These are phyloP conservation scores for Oceanodroma tethys DNA, from an alignment of 2,113 vertebrate species.

Conservation along the genomic window DNA sequence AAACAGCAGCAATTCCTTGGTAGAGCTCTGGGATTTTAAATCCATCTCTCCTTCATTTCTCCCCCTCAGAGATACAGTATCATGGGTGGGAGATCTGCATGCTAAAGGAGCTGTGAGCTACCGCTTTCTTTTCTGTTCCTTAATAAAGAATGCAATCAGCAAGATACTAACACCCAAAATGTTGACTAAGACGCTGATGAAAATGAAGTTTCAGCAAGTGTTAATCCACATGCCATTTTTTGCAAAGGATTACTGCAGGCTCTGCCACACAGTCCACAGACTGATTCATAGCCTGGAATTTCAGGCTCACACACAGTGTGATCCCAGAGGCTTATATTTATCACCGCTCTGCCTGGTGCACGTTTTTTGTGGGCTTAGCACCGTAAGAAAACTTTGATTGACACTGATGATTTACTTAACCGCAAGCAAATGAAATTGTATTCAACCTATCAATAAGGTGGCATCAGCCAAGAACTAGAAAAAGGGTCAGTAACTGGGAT, in stretches of 20 bases:
- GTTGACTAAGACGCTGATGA: background rate
- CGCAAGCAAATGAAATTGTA: background rate
- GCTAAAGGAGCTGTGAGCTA: background rate
- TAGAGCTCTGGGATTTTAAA: background rate
- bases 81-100: background rate
- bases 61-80: background rate
- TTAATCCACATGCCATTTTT: background rate
- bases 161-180: background rate
- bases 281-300: slow-evolving; percentile 51
- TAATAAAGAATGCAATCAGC: background rate
- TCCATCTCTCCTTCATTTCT: background rate
- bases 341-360: background rate
- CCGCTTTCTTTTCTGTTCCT: background rate
- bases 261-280: background rate
- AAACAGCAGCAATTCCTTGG: background rate
- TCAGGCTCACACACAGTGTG: background rate
- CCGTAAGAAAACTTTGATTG: background rate
- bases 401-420: background rate
- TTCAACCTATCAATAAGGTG: background rate
- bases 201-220: background rate
- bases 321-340: background rate
- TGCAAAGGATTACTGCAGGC: background rate
- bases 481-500: background rate
- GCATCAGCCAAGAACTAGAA: background rate
- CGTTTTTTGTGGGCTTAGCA: background rate